Evolutionary conservation across 92 coral and sea anemone species (phyloP).

Genomic region (Meandrina meandrites): DNA sequence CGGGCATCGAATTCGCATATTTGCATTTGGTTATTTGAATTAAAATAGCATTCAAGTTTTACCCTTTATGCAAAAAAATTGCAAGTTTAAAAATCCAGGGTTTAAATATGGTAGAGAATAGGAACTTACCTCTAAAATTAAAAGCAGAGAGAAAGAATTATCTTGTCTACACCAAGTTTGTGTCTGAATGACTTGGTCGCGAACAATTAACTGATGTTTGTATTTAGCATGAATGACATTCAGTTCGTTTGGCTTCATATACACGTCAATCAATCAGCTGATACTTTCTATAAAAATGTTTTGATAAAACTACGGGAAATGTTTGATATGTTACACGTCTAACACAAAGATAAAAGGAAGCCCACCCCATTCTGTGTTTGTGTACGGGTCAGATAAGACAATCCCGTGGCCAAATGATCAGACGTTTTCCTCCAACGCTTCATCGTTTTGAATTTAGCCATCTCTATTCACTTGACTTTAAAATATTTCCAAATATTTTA

Average conservation of each 20-base stretch:
- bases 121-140: constrained; percentile 25
- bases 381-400: too few relatives aligned
- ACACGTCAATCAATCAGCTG: constrained; percentile 23
- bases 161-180: neutral
- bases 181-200: neutral
- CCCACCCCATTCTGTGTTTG: too few relatives aligned
- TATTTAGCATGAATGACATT: neutral
- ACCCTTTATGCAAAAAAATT: neutral
- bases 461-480: too few relatives aligned
- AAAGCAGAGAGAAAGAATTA: neutral
- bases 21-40: neutral
- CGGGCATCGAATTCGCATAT: neutral
- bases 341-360: neutral
- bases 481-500: too few relatives aligned
- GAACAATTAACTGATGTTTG: neutral
- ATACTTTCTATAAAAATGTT: neutral
- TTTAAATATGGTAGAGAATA: neutral
- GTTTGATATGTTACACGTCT: neutral
- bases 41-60: neutral
- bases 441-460: too few relatives aligned
- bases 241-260: neutral
- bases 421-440: too few relatives aligned
- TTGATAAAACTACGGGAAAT: neutral
- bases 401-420: too few relatives aligned
- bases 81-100: neutral